These are phyloP conservation scores for Mesodorylaimus sp. DNA, from an alignment of 2,888 invertebrate genomes.

Conservation along the genomic window DNA sequence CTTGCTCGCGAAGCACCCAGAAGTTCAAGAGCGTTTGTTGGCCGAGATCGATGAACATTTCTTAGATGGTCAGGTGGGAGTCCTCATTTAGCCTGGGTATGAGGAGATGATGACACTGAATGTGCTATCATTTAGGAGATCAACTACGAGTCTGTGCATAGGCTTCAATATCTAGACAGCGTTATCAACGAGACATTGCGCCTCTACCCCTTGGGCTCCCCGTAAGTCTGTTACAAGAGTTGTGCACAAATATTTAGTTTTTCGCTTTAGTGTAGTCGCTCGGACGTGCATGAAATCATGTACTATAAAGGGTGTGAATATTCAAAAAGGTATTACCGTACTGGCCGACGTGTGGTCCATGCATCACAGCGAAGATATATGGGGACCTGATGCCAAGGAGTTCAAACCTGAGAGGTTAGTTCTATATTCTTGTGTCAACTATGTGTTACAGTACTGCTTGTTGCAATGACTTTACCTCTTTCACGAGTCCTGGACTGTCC, in stretches of 20 bases:
- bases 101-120: no score
- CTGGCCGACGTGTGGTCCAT: neutral
- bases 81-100: no score
- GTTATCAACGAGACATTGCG: slow-evolving; percentile 1
- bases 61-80: no score
- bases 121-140: no score
- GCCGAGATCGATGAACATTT: neutral
- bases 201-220: neutral
- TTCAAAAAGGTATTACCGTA: neutral
- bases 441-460: no score
- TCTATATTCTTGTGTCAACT: no score
- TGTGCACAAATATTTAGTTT: neutral
- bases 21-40: neutral
- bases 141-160: neutral
- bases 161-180: neutral
- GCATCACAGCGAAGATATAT: neutral
- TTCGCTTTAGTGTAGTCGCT: neutral
- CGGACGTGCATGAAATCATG: neutral
- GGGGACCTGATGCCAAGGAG: neutral
- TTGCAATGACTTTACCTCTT: no score
- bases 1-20: neutral
- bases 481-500: no score
- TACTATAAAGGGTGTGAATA: neutral
- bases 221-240: neutral
- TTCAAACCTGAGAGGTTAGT: slow-evolving; percentile 5